Evolutionary conservation across 2,888 invertebrate genomes (phyloP).

Genomic region (Hyposoter dolosus): DNA sequence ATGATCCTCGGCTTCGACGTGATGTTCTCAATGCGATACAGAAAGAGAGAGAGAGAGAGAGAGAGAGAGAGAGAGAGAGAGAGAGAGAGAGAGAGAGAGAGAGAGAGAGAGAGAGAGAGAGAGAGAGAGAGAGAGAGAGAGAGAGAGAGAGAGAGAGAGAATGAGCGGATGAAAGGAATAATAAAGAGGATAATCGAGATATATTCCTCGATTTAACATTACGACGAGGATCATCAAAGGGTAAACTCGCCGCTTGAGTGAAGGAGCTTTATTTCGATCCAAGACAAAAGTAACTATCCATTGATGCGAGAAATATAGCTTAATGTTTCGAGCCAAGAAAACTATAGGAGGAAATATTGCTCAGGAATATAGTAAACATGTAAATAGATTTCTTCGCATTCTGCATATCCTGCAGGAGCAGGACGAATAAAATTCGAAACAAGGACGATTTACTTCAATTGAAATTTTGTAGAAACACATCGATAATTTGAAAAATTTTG

Average conservation of each 20-base stretch:
- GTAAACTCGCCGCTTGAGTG: slow-evolving; percentile 27
- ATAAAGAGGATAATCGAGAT: slow-evolving; percentile 55
- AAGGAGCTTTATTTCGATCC: slow-evolving; percentile 37
- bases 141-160: slow-evolving; percentile 51
- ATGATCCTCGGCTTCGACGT: slow-evolving; percentile 49
- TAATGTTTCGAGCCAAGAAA: slow-evolving; percentile 35
- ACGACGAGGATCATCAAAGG: slow-evolving; percentile 57
- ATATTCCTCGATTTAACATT: slow-evolving; percentile 62
- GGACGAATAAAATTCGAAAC: slow-evolving; percentile 42
- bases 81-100: no score
- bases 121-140: no score
- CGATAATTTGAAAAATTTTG: background rate
- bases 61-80: slow-evolving; percentile 52
- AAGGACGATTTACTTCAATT: background rate
- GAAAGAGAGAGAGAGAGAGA: slow-evolving; percentile 50
- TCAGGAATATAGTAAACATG: background rate
- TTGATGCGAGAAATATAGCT: slow-evolving; percentile 45
- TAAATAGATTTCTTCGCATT: slow-evolving; percentile 20
- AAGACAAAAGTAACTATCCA: slow-evolving; percentile 48
- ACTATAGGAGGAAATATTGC: background rate
- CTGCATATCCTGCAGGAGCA: slow-evolving; percentile 4
- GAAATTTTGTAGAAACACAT: background rate
- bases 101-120: no score
- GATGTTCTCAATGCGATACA: slow-evolving; percentile 59
- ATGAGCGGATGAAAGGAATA: slow-evolving; percentile 30